Conservation (phyloP, 64 coral and sea anemone genomes). For the Montipora efflorescens region DNA sequence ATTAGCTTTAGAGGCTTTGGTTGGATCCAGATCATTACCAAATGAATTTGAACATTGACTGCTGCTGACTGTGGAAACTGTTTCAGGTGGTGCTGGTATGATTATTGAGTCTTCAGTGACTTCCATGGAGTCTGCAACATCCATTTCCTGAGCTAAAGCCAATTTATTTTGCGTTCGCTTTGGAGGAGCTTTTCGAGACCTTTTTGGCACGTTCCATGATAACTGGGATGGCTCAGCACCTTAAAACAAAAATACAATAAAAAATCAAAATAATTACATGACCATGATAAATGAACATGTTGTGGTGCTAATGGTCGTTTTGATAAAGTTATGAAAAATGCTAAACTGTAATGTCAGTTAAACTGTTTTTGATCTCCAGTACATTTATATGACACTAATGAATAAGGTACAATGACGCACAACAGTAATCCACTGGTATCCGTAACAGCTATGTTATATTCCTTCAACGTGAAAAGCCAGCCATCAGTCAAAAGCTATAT, state of each 20-base stretch:
- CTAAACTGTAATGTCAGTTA: constrained; percentile 20
- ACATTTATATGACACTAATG: constrained; percentile 6
- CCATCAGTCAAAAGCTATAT: constrained; percentile 23
- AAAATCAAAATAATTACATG: constrained; percentile 21
- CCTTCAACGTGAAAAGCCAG: constrained; percentile 7
- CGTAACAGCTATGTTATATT: not conserved
- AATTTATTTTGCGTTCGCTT: not conserved
- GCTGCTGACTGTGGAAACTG: no score
- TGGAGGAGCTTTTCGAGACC: not conserved
- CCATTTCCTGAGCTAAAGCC: not conserved
- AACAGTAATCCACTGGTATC: constrained; percentile 23
- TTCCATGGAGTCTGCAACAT: not conserved
- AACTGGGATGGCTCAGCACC: not conserved
- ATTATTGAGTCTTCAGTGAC: not conserved
- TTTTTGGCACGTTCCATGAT: not conserved
- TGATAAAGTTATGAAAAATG: constrained; percentile 15
- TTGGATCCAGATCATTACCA: no score
- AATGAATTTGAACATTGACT: no score
- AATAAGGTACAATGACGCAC: not conserved
- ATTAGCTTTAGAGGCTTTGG: not conserved
- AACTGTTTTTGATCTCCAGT: constrained; percentile 16
- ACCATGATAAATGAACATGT: not conserved
- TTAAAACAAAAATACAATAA: not conserved
- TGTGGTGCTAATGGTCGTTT: constrained; percentile 15
- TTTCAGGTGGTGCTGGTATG: not conserved